phyloP scores from a whole-genome alignment of 1,140 invertebrate genomes.

The Pogonomyrmex barbatus region DNA sequence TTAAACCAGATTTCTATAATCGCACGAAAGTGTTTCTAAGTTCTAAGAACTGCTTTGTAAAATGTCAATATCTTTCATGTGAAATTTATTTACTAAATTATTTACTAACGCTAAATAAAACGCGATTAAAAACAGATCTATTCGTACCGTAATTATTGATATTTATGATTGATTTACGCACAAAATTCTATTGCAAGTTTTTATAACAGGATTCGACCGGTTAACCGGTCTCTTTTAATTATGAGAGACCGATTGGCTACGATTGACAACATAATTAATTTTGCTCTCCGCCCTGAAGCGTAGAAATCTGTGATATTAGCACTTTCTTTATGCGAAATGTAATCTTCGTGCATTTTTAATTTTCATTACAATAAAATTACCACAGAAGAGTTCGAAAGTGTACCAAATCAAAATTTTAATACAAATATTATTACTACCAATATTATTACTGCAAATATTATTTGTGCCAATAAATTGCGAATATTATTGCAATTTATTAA shows the following conservation, averaged over 20 bases:
- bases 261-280: constrained; percentile 12
- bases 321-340: constrained; percentile 1
- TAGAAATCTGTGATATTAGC: constrained; percentile 17
- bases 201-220: constrained; percentile 79
- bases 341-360: background rate
- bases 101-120: too few relatives aligned
- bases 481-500: background rate
- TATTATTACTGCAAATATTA: too few relatives aligned
- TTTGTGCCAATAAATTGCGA: background rate
- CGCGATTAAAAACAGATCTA: too few relatives aligned
- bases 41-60: too few relatives aligned
- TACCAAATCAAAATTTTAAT: background rate
- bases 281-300: background rate
- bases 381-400: background rate
- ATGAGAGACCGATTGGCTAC: background rate
- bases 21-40: too few relatives aligned
- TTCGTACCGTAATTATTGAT: background rate
- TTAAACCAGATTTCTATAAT: too few relatives aligned
- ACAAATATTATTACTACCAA: too few relatives aligned
- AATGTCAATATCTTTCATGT: too few relatives aligned
- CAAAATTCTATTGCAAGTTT: background rate
- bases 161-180: background rate
- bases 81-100: too few relatives aligned
- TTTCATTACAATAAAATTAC: background rate
- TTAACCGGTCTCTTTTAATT: constrained; percentile 75